phyloP scores from a whole-genome alignment of 2,888 invertebrate genomes.

The Drosophila helvetica region DNA sequence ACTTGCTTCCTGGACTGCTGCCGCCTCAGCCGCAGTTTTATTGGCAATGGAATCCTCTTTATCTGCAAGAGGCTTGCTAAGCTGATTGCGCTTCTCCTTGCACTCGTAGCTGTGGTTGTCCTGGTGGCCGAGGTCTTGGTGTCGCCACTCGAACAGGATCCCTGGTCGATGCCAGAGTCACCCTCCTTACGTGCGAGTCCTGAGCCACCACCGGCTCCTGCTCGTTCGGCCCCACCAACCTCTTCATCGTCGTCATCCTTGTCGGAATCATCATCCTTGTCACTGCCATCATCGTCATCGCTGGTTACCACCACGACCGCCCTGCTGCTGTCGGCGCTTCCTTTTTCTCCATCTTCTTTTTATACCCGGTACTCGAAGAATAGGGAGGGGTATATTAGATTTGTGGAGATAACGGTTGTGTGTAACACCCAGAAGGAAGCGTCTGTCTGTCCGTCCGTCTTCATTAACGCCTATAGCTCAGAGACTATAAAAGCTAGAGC shows the following conservation, averaged over 20 bases:
- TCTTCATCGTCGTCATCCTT: slow-evolving; percentile 87
- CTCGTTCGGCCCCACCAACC: slow-evolving; percentile 58
- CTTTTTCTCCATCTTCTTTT: slow-evolving; percentile 97
- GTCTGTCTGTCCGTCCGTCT: no score
- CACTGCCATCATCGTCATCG: slow-evolving; percentile 83
- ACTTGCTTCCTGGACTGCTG: slow-evolving; percentile 4
- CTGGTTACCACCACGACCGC: slow-evolving; percentile 85
- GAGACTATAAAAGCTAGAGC: no score
- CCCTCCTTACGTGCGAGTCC: slow-evolving; percentile 91
- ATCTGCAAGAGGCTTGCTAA: slow-evolving; percentile 87
- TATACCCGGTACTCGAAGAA: no score
- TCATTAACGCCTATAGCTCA: no score
- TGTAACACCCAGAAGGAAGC: no score
- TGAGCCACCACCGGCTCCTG: slow-evolving; percentile 93
- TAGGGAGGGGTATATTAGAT: no score
- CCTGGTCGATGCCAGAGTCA: slow-evolving; percentile 95
- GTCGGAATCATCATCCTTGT: slow-evolving; percentile 86
- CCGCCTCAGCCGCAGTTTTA: slow-evolving; percentile 2
- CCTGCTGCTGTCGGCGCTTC: slow-evolving; percentile 91
- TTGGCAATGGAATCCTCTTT: slow-evolving; percentile 44
- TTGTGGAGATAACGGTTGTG: no score
- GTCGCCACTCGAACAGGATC: slow-evolving; percentile 94
- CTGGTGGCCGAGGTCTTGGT: slow-evolving; percentile 85
- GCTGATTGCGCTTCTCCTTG: slow-evolving; percentile 92
- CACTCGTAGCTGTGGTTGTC: slow-evolving; percentile 90